phyloP scores from a whole-genome alignment of 2,888 invertebrate species.

The Ashinkailepas kermadecensis region DNA sequence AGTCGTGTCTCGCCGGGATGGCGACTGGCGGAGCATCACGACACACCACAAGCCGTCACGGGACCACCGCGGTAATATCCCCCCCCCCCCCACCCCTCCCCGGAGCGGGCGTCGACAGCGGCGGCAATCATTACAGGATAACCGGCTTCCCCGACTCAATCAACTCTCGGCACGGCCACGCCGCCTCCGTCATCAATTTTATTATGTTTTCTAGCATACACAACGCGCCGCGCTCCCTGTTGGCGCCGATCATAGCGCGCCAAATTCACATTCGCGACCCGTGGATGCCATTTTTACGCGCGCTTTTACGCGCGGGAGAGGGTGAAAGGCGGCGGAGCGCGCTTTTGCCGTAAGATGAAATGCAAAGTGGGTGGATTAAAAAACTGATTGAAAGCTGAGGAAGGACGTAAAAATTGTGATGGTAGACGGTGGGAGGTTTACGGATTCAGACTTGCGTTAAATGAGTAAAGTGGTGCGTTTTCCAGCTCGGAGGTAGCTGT shows the following conservation, averaged over 20 bases:
- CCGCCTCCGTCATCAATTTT: background rate
- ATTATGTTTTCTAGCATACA: slow-evolving; percentile 14
- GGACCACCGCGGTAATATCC: too few relatives aligned
- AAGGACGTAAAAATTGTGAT: slow-evolving; percentile 18
- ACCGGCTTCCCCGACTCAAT: background rate
- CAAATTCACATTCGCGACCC: slow-evolving; percentile 20
- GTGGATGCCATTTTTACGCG: slow-evolving; percentile 18
- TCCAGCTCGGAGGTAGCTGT: background rate
- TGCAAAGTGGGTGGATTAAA: slow-evolving; percentile 23
- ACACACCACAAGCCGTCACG: too few relatives aligned
- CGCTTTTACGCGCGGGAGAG: background rate
- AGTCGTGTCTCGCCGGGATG: too few relatives aligned
- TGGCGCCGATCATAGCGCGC: background rate
- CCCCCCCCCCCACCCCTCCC: too few relatives aligned
- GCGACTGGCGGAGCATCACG: too few relatives aligned
- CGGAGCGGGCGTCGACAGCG: background rate
- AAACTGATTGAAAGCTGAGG: slow-evolving; percentile 21
- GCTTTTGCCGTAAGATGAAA: slow-evolving; percentile 21
- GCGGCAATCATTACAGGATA: background rate
- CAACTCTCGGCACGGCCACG: background rate
- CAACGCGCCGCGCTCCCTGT: background rate
- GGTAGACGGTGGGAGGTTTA: slow-evolving; percentile 9
- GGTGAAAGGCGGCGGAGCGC: background rate
- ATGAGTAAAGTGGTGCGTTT: slow-evolving; percentile 20
- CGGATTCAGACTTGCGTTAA: slow-evolving; percentile 22